These are phyloP conservation scores for Caenorhabditis drosophilae DNA, from an alignment of 2,888 invertebrate species.

Conservation along the genomic window DNA sequence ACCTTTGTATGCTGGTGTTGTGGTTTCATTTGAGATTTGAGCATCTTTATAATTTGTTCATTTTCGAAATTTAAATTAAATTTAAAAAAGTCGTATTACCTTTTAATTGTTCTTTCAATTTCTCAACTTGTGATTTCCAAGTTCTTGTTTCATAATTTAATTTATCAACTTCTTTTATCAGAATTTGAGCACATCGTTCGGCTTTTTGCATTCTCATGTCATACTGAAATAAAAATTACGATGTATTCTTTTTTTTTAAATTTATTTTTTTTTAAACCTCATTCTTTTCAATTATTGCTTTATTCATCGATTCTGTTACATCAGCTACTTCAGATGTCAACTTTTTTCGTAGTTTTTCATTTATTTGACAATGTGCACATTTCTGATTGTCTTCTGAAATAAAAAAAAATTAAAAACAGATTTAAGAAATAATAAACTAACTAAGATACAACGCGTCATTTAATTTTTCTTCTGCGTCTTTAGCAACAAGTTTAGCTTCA, in stretches of 20 bases:
- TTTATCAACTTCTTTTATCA: constrained; percentile 18
- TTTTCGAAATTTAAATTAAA: background rate
- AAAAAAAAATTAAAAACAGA: background rate
- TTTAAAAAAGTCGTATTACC: background rate
- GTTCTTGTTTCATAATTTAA: constrained; percentile 21
- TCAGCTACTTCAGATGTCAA: constrained; percentile 22
- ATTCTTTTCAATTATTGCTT: constrained; percentile 7
- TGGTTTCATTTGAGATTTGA: background rate
- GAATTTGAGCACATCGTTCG: constrained; percentile 7
- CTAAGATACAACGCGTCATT: constrained; percentile 26
- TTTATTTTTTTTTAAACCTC: constrained; percentile 8
- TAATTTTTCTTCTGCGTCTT: constrained; percentile 19
- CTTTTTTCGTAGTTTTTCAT: constrained; percentile 10
- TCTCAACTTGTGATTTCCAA: constrained; percentile 14
- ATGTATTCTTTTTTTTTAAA: constrained; percentile 3
- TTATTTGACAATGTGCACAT: constrained; percentile 28
- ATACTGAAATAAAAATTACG: background rate
- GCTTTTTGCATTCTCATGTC: background rate
- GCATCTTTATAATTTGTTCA: background rate
- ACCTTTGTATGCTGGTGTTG: no score
- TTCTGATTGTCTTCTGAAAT: constrained; percentile 23
- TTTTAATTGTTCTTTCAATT: background rate
- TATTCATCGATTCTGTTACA: constrained; percentile 10
- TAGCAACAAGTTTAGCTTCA: constrained; percentile 5
- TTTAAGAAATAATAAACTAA: constrained; percentile 8